Percentiles rank a stretch among this genome's conserved stretches.
These are phyloP conservation scores for Rotaria socialis DNA, from an alignment of 2,888 invertebrate species.

Conservation along the genomic window DNA sequence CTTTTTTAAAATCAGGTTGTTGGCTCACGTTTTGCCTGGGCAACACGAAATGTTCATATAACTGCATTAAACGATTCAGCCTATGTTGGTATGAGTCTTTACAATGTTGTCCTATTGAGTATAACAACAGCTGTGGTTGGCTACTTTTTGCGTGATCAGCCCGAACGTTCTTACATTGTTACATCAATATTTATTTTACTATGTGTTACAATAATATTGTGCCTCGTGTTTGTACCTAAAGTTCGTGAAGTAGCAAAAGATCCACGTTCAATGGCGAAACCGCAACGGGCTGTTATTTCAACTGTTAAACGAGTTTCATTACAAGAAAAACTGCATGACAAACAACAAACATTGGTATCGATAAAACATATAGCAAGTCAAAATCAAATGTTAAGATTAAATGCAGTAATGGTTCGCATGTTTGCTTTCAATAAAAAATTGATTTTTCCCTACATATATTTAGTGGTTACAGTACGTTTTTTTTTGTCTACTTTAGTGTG, in stretches of 20 bases:
- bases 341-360: neutral
- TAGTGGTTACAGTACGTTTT: no score
- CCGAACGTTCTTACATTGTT: constrained; percentile 90
- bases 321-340: neutral
- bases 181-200: constrained; percentile 95
- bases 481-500: neutral
- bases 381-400: neutral
- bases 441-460: neutral
- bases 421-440: neutral
- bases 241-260: constrained; percentile 60
- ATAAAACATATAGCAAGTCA: neutral
- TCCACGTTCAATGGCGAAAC: constrained; percentile 1
- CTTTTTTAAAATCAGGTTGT: constrained; percentile 71
- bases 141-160: constrained; percentile 86
- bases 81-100: constrained; percentile 93
- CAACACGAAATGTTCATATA: constrained; percentile 92
- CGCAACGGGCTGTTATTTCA: neutral
- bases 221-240: constrained; percentile 94
- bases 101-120: constrained; percentile 97
- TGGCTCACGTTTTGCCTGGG: constrained; percentile 98
- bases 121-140: constrained; percentile 93
- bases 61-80: constrained; percentile 97
- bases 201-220: constrained; percentile 93
- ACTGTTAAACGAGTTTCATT: neutral
- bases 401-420: neutral